Percentiles rank a stretch among this genome's conserved stretches.
Conservation (phyloP, 2,797 vertebrate species). For the Distichodus sexfasciatus region DNA sequence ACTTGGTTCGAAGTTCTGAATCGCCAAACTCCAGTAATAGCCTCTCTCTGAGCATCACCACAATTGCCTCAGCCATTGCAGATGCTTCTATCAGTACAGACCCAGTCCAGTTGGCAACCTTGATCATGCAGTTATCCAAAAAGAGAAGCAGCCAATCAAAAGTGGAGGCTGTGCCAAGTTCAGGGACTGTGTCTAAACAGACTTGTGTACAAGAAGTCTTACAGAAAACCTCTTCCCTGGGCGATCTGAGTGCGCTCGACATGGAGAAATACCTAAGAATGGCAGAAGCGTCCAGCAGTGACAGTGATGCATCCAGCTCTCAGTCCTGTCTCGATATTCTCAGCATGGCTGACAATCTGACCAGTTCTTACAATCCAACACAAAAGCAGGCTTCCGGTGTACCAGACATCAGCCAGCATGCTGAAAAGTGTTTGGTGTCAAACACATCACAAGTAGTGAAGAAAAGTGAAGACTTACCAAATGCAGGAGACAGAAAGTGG, state of each 20-base stretch:
- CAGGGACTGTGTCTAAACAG: slow-evolving; percentile 30
- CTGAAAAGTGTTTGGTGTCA: neutral
- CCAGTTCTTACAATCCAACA: slow-evolving; percentile 47
- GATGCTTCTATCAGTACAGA: slow-evolving; percentile 88
- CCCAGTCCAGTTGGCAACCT: slow-evolving; percentile 87
- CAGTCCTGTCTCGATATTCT: slow-evolving; percentile 69
- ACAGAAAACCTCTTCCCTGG: slow-evolving; percentile 65
- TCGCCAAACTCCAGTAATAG: slow-evolving; percentile 54
- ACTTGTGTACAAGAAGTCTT: slow-evolving; percentile 47
- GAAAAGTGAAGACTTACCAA: slow-evolving; percentile 7
- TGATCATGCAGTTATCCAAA: slow-evolving; percentile 89
- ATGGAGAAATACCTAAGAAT: slow-evolving; percentile 89
- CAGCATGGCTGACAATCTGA: slow-evolving; percentile 54
- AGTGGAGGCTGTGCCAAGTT: neutral
- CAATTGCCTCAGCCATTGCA: slow-evolving; percentile 90
- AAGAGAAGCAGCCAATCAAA: slow-evolving; percentile 54
- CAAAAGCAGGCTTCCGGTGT: slow-evolving; percentile 27
- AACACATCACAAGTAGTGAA: neutral
- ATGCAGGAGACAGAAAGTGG: neutral
- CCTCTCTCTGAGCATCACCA: slow-evolving; percentile 85
- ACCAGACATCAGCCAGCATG: slow-evolving; percentile 10
- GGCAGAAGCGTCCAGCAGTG: slow-evolving; percentile 68
- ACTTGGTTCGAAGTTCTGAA: slow-evolving; percentile 37
- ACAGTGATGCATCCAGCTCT: slow-evolving; percentile 63
- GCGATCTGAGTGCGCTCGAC: slow-evolving; percentile 76